Base-by-base conservation (phyloP, 2,113 vertebrate species). In the Gobio gobio region DNA sequence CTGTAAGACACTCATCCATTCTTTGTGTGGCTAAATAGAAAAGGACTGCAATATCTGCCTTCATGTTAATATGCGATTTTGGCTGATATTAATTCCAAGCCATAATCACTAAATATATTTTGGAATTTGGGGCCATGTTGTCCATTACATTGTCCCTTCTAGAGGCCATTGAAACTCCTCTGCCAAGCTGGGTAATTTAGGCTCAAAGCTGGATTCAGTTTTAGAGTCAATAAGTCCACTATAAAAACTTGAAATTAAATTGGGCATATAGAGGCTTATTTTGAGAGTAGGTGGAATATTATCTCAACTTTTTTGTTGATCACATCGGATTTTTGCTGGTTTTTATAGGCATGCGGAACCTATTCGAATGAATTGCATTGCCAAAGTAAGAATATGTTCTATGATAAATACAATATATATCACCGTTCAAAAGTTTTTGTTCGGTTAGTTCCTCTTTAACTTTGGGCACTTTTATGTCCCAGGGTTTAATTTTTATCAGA, bases 101-200 rank as follows among this genome's bases (percentile, higher is more conserved):
- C 12, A 64, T 64, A 29, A 29, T 14, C 56, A 58, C 49, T 51
- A 22, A 58, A 59, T n/a, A 47, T 73, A n/a, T 73, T 13, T 12
- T 22, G n/a, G 10, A 72, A 45, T 45, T 45, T 72, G 22, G 2
- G 2, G 22, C 9, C 12, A 1, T 45, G 5, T n/a, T 5, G 20
- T 12, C 22, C 47, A 73, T 47, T 73, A 3, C 24, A 22, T 14
- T 73, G 40, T 73, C 10, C 2, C 22, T 73, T 45, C n/a, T 73
- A 47, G 43, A 73, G 24, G 70, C 40, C 24, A 24, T 12, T 47
- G 22, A 43, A 43, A 72, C 36, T 43, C 16, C 18, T 68, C 18
- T 43, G 10, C 45, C 40, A 45, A 43, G 40, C 68, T 72, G 40
- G 68, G 40, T 72, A 72, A 72, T 72, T 72, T 72, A 72, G 45